Base-by-base conservation (phyloP, 2,888 invertebrate species). In the Rhagophthalmus giganteus region DNA sequence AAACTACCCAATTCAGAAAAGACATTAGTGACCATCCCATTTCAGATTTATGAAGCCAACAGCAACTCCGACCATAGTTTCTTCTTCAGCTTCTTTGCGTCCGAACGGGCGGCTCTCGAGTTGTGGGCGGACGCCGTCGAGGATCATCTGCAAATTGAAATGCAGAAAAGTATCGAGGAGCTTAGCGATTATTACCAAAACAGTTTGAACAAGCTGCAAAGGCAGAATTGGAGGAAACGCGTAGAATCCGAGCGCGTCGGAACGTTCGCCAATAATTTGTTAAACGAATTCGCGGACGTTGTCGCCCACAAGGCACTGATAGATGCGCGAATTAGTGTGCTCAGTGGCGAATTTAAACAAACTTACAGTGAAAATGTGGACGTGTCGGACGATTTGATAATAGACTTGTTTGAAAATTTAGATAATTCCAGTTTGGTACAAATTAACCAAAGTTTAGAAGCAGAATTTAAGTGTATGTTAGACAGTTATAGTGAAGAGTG, bases 41-140 rank as follows among this genome's bases (percentile, higher is more conserved):
- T 47, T 2, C 83, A 84, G 64, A 75, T 82, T 2, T 87, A 87
- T 68, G 87, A 87, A 64, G 76, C 75, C 24, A 79, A 80, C 27
- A 58, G 68, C 15, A 72, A 76, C 8, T 73, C 71, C 2, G 78
- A 82, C 55, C 77, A 81, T 14, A 70, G 74, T 54, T 78, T 78
- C 35, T 81, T 82, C 42, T 82, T 84, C 63, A 82, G 83, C 54
- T 78, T 85, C 12, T 81, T 82, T n/a, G 82, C 83, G 5, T 81
- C 82, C 51, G 86, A 87, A 68, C 80, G 84, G 55, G 80, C 86
- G 2, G 83, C 84, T 39, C 76, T 88, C 38, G 89, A 90, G 70
- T 79, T 84, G 46, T 88, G 88, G 83, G 83, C 86, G 58, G 87
- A 86, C 67, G 82, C 85, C 1, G 87, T 88, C 25, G 85, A 86